Evolutionary conservation across 2,797 vertebrate species (phyloP), one percentile per base, ranked within the genome.

Genomic region (Tarsius wallacei): DNA sequence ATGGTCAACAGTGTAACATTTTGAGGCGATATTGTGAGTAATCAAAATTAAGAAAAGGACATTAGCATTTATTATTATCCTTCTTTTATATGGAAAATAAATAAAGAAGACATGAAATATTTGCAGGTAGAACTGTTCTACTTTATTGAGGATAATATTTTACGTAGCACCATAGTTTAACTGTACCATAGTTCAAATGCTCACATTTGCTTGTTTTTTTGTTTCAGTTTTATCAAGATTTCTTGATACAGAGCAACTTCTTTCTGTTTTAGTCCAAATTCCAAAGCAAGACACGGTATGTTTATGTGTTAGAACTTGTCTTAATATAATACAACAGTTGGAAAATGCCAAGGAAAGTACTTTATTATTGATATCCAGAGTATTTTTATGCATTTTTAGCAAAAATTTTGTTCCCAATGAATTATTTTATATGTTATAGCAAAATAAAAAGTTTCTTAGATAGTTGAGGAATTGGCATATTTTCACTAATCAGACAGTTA

Each of bases 241-340:
- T 98, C 98, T 99, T 97, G 99, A 99, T 98, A 99, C 99, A 84
- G 99, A 99, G 98, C 99, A 99, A 93, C 99, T 99, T 88, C 99
- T 99, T 96, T 99, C 99, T 91, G 99, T 99, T 98, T 99, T 99
- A 90, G 98, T 99, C 93, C 99, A 99, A 99, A 99, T 99, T 98
- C 99, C 99, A 96, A 99, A 99, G 98, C 99, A 99, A 98, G 99
- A 99, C 98, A 99, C 99, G 13, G 99, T 99, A 99, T 19, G 99
- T 98, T 97, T 77, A 42, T 85, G 12, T 87, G 36, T 49, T 91
- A 51, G 31, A 94, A 84, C 59, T 96, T 96, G 36, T 85, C 55
- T 91, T 96, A 78, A 87, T 94, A 15, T 96, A 42, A 70, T 87
- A 3, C 73, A 93, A 70, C 33, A 91, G 7, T 76, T 76, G 28